Conservation (phyloP, 2,113 vertebrate genomes). For the Dascyllus trimaculatus region DNA sequence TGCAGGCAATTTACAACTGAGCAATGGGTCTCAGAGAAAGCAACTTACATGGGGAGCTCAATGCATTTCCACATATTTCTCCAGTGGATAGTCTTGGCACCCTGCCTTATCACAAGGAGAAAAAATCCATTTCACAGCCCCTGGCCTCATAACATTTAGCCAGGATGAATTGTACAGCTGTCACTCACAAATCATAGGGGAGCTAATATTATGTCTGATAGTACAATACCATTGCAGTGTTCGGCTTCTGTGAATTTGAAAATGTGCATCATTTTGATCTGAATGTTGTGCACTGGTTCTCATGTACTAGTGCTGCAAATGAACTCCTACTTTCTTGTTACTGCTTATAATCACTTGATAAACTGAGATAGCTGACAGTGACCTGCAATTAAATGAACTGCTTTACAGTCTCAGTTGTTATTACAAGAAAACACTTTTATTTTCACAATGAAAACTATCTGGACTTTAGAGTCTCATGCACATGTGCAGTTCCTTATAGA, state of each 20-base stretch:
- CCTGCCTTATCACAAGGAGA: constrained; percentile 38
- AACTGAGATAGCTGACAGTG: too few species aligned
- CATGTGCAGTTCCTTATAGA: too few species aligned
- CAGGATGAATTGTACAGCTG: constrained; percentile 24
- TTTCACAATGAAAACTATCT: too few species aligned
- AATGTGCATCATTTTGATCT: neutral
- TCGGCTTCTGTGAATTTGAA: constrained; percentile 8
- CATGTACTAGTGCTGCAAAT: neutral
- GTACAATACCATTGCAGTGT: constrained; percentile 8
- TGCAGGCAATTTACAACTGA: constrained; percentile 63
- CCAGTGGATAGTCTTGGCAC: constrained; percentile 24
- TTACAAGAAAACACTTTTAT: too few species aligned
- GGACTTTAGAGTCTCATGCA: too few species aligned
- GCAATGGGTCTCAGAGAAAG: constrained; percentile 46
- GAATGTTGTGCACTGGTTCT: neutral
- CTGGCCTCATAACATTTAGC: constrained; percentile 38
- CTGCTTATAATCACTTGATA: too few species aligned
- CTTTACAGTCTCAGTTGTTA: too few species aligned
- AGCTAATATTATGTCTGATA: constrained; percentile 22
- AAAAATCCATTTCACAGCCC: constrained; percentile 51
- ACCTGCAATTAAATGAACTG: too few species aligned
- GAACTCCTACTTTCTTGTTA: too few species aligned
- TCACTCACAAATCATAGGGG: constrained; percentile 48
- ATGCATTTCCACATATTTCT: constrained; percentile 51
- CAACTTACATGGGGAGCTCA: constrained; percentile 36